Percentiles rank a stretch among this genome's conserved stretches.
phyloP scores from a whole-genome alignment of 2,888 invertebrate genomes.

The Chymomyza fuscimana region DNA sequence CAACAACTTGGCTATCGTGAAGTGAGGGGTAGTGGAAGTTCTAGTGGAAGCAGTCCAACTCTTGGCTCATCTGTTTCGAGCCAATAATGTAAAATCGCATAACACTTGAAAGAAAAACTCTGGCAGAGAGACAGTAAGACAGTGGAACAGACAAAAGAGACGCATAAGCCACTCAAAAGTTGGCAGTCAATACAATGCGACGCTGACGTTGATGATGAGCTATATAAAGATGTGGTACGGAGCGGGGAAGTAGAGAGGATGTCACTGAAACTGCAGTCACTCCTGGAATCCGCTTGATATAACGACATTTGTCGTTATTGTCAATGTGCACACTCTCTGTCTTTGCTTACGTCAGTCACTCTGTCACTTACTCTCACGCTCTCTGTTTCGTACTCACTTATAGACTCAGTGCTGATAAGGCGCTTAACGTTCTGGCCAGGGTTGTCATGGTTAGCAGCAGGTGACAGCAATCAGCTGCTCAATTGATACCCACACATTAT shows the following conservation, averaged over 20 bases:
- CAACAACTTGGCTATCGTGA: neutral
- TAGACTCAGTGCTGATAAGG: slow-evolving; percentile 3
- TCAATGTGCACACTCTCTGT: slow-evolving; percentile 13
- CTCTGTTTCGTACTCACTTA: neutral
- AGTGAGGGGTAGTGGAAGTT: neutral
- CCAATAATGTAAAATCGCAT: slow-evolving; percentile 72
- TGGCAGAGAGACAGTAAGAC: slow-evolving; percentile 1
- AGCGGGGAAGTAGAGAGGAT: slow-evolving; percentile 15
- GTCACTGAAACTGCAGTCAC: slow-evolving; percentile 37
- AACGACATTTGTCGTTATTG: slow-evolving; percentile 68
- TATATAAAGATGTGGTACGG: slow-evolving; percentile 33
- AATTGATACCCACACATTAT: slow-evolving; percentile 2
- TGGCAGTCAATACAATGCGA: slow-evolving; percentile 53
- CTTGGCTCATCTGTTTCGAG: slow-evolving; percentile 25
- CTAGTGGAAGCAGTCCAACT: neutral
- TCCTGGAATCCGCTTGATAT: slow-evolving; percentile 52
- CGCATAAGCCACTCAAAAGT: slow-evolving; percentile 67
- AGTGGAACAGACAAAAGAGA: neutral
- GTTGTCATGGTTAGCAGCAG: neutral
- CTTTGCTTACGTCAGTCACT: slow-evolving; percentile 40
- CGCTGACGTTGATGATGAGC: slow-evolving; percentile 22
- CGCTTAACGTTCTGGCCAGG: slow-evolving; percentile 11
- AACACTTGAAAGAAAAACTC: slow-evolving; percentile 56
- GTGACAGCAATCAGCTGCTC: slow-evolving; percentile 2
- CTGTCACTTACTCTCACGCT: neutral